These are phyloP conservation scores for Tinamus guttatus DNA, from an alignment of 2,113 vertebrate species.

Conservation along the genomic window DNA sequence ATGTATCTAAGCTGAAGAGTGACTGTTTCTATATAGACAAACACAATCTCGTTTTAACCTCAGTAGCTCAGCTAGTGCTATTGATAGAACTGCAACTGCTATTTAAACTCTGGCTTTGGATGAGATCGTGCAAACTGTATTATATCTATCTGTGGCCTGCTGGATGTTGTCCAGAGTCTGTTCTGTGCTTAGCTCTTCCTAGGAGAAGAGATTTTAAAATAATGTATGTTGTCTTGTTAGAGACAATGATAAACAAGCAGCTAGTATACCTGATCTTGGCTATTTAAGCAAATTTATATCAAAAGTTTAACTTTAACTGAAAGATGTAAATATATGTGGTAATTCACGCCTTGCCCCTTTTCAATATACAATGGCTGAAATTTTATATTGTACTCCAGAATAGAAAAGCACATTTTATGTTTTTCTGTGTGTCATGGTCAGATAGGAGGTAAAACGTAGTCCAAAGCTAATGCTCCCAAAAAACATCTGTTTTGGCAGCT, in stretches of 20 bases:
- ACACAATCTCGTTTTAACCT: accelerated
- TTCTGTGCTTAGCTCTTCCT: background rate
- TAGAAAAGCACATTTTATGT: background rate
- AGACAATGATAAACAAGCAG: background rate
- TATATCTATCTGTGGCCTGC: background rate
- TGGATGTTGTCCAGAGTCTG: background rate
- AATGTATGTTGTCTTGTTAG: background rate
- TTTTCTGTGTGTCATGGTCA: background rate
- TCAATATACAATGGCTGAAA: background rate
- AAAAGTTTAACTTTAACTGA: background rate
- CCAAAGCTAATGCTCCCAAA: background rate
- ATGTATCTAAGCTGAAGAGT: background rate
- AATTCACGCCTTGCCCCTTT: background rate
- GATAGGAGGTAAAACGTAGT: background rate
- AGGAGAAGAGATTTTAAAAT: background rate
- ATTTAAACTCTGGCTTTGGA: background rate
- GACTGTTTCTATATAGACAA: background rate
- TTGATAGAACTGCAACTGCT: background rate
- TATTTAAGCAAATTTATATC: background rate
- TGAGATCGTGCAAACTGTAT: background rate
- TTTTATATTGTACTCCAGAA: background rate
- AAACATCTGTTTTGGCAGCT: background rate
- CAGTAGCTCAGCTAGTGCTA: background rate
- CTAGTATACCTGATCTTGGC: background rate
- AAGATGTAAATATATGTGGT: background rate